Conservation (phyloP, 2,113 vertebrate species). For the Centropus bengalensis region DNA sequence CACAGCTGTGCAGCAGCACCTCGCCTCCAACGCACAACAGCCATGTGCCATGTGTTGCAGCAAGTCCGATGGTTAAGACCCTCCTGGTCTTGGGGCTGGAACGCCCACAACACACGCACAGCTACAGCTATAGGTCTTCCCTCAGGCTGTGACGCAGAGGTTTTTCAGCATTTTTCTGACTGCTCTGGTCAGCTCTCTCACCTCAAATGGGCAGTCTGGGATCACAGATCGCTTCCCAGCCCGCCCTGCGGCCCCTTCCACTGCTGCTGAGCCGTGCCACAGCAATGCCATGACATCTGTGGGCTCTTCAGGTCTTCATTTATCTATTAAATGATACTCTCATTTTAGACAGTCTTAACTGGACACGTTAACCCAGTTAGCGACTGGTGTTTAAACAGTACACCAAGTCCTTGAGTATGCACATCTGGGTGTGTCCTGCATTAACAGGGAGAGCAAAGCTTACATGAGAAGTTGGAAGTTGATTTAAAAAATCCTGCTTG, state of each 20-base stretch:
- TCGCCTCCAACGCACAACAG: not conserved
- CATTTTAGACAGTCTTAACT: not conserved
- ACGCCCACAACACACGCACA: not conserved
- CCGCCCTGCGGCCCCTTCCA: not conserved
- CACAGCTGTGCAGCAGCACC: not conserved
- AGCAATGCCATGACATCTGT: fast-evolving
- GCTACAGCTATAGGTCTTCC: not conserved
- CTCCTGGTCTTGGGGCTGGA: not conserved
- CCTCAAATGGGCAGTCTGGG: not conserved
- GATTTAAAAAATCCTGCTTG: not conserved
- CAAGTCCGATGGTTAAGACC: not conserved
- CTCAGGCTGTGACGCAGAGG: not conserved
- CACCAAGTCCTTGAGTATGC: not conserved
- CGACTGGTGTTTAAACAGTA: not conserved
- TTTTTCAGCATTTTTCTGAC: too few species aligned
- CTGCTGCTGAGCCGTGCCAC: not conserved
- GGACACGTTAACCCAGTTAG: not conserved
- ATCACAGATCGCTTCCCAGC: not conserved
- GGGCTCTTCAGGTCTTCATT: not conserved
- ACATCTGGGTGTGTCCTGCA: not conserved
- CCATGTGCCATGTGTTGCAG: not conserved
- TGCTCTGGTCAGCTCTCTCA: not conserved
- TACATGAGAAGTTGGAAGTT: not conserved
- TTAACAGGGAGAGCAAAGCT: not conserved
- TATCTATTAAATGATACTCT: not conserved